phyloP scores from a whole-genome alignment of 1,140 invertebrate species.

The Steinernema khuongi region DNA sequence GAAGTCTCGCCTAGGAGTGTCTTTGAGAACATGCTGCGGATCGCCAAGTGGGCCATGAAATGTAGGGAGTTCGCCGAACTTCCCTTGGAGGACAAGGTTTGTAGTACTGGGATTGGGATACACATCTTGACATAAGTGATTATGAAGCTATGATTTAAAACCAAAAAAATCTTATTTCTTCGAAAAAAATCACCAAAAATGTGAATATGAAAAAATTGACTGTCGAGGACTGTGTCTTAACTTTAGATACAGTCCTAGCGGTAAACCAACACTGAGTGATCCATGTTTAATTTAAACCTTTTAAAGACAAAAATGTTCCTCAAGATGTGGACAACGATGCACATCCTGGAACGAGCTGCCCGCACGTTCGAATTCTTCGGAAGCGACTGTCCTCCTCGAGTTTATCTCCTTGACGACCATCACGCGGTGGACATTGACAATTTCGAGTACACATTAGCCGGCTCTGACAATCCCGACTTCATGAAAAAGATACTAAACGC shows the following conservation, averaged over 20 bases:
- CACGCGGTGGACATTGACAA: not conserved
- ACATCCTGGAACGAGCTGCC: not conserved
- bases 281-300: not conserved
- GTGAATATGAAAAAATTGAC: no score
- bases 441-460: not conserved
- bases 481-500: not conserved
- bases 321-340: not conserved
- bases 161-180: no score
- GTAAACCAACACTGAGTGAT: no score
- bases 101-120: no score
- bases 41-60: not conserved
- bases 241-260: no score
- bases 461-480: not conserved
- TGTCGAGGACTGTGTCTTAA: no score
- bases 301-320: not conserved
- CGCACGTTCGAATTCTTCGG: not conserved
- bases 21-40: not conserved
- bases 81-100: not conserved
- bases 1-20: not conserved
- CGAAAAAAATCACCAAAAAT: no score
- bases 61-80: not conserved
- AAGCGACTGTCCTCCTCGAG: not conserved
- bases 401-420: not conserved
- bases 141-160: no score
- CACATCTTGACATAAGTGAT: no score